Evolutionary conservation across 2,888 invertebrate species (phyloP).

Genomic region (Cryptophagus acutangulus): DNA sequence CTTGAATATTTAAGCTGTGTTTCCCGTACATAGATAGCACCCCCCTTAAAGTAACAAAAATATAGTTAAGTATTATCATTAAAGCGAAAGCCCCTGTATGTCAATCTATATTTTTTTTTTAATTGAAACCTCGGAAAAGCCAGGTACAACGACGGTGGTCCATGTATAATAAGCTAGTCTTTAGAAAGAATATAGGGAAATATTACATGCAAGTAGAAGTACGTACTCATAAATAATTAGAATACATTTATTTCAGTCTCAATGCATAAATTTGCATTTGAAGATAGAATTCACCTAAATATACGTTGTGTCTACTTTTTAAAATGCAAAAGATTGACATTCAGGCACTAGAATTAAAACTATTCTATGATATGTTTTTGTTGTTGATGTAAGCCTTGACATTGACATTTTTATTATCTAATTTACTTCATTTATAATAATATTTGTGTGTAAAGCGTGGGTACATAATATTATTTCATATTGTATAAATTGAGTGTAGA

Average conservation of each 20-base stretch:
- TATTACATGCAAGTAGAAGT: too few relatives aligned
- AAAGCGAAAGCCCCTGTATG: too few relatives aligned
- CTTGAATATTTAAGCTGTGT: too few relatives aligned
- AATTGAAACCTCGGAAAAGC: too few relatives aligned
- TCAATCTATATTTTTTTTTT: too few relatives aligned
- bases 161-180: too few relatives aligned
- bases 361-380: slow-evolving; percentile 47
- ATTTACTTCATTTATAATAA: slow-evolving; percentile 14
- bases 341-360: slow-evolving; percentile 38
- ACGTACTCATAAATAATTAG: not conserved
- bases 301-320: not conserved
- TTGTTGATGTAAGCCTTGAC: slow-evolving; percentile 43
- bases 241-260: not conserved
- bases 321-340: not conserved
- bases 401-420: slow-evolving; percentile 26
- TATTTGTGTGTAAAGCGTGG: slow-evolving; percentile 22
- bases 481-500: slow-evolving; percentile 21
- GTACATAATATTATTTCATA: slow-evolving; percentile 18
- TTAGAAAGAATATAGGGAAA: too few relatives aligned
- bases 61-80: too few relatives aligned
- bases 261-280: slow-evolving; percentile 2
- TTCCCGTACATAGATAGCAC: too few relatives aligned
- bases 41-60: too few relatives aligned
- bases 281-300: not conserved
- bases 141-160: too few relatives aligned